phyloP scores from a whole-genome alignment of 2,888 invertebrate species.

The Aspidapion aeneum region DNA sequence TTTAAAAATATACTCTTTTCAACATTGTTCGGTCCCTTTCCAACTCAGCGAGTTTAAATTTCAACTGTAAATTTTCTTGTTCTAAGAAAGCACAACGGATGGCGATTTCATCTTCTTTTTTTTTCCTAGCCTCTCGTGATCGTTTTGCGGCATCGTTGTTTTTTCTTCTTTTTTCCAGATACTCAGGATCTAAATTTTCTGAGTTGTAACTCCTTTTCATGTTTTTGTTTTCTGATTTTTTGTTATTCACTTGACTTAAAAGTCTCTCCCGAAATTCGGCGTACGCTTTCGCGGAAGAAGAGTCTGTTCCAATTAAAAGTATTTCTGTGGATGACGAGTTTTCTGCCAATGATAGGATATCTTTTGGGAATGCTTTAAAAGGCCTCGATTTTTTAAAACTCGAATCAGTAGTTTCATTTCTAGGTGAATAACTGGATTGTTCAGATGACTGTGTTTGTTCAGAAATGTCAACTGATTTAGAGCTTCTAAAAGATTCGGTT shows the following conservation, averaged over 20 bases:
- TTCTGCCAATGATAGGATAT: background rate
- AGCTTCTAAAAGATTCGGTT: background rate
- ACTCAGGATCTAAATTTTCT: constrained; percentile 63
- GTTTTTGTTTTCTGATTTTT: constrained; percentile 59
- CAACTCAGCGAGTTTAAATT: constrained; percentile 31
- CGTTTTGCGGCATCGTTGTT: constrained; percentile 96
- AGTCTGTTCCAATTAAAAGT: background rate
- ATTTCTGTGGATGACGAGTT: constrained; percentile 7
- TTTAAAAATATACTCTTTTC: constrained; percentile 1
- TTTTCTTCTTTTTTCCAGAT: constrained; percentile 82
- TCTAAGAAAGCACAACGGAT: constrained; percentile 84
- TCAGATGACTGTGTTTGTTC: background rate
- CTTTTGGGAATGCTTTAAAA: constrained; percentile 6
- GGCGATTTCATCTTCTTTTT: constrained; percentile 90
- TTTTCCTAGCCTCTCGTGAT: constrained; percentile 83
- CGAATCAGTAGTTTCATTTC: background rate
- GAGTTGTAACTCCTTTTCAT: constrained; percentile 55
- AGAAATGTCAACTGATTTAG: background rate
- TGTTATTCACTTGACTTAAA: constrained; percentile 61
- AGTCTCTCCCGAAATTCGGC: constrained; percentile 67
- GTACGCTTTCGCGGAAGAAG: constrained; percentile 47
- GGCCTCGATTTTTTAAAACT: background rate
- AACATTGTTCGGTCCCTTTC: constrained; percentile 3
- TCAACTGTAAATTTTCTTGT: constrained; percentile 78
- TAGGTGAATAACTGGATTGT: background rate